Percentiles rank a stretch among this genome's conserved stretches.
Evolutionary conservation across 1,140 invertebrate species (phyloP).

Genomic region (Drosophila arizonae): DNA sequence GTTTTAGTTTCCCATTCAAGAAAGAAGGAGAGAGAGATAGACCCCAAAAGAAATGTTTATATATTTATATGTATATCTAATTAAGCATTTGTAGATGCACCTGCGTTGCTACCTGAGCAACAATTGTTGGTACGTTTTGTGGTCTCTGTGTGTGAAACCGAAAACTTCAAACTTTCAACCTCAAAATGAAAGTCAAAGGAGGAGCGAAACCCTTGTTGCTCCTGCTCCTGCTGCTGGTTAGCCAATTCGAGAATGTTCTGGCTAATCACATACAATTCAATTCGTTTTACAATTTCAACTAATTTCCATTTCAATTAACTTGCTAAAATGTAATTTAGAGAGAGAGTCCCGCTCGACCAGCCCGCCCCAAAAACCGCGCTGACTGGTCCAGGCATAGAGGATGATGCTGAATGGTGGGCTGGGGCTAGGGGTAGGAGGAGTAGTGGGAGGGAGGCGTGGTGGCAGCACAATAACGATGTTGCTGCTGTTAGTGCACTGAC

Average conservation of each 20-base stretch:
- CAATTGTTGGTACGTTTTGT: background rate
- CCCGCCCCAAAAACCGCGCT: slow-evolving; percentile 55
- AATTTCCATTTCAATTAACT: slow-evolving; percentile 83
- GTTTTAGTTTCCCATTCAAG: no score
- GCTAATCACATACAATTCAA: slow-evolving; percentile 83
- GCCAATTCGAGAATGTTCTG: slow-evolving; percentile 79
- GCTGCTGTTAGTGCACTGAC: slow-evolving; percentile 34
- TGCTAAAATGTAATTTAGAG: slow-evolving; percentile 83
- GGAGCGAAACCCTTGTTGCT: slow-evolving; percentile 4
- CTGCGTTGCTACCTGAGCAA: background rate
- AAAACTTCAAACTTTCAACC: background rate
- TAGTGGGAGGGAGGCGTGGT: no score
- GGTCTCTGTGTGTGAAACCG: background rate
- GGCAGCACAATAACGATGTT: slow-evolving; percentile 33
- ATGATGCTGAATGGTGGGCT: background rate
- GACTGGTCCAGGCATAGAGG: background rate
- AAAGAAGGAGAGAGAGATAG: no score
- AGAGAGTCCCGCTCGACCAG: slow-evolving; percentile 21
- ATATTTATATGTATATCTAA: no score
- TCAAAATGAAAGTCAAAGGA: slow-evolving; percentile 7
- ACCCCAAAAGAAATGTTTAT: no score
- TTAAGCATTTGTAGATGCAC: background rate
- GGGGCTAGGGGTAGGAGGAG: background rate
- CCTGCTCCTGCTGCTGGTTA: slow-evolving; percentile 58
- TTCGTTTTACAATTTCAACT: slow-evolving; percentile 83